phyloP scores from a whole-genome alignment of 2,888 invertebrate species.

The Cosmia trapezina region DNA sequence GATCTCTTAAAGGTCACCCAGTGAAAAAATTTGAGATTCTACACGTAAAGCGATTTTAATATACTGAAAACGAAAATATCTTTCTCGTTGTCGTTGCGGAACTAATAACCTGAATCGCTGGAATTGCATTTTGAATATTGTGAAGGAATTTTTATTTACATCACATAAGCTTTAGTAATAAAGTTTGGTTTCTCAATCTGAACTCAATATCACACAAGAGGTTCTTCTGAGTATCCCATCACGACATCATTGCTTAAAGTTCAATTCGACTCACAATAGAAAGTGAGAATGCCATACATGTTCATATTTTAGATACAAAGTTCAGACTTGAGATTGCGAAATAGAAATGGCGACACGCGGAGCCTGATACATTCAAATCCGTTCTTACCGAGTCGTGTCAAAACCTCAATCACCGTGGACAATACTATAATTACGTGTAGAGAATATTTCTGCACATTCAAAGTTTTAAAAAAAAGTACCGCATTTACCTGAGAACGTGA shows the following conservation, averaged over 20 bases:
- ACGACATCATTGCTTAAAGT: conserved; percentile 33
- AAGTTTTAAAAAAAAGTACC: conserved; percentile 56
- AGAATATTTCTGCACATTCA: conserved; percentile 62
- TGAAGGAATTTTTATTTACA: background rate
- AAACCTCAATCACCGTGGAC: conserved; percentile 69
- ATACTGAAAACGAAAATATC: conserved; percentile 12
- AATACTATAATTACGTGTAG: conserved; percentile 66
- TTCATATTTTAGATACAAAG: conserved; percentile 55
- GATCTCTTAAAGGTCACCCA: conserved; percentile 27
- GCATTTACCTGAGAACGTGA: conserved; percentile 63
- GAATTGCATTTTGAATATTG: background rate
- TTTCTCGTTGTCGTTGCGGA: background rate
- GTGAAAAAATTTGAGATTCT: conserved; percentile 21
- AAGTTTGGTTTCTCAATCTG: conserved; percentile 18
- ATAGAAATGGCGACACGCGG: conserved; percentile 55
- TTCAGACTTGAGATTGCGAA: conserved; percentile 62
- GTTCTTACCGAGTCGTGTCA: conserved; percentile 62
- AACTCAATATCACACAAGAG: conserved; percentile 23
- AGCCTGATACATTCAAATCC: conserved; percentile 52
- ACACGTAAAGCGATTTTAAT: conserved; percentile 27
- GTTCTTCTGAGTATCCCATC: conserved; percentile 17
- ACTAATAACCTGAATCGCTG: conserved; percentile 1
- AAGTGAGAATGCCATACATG: conserved; percentile 53
- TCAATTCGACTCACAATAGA: conserved; percentile 54
- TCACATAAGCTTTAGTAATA: background rate